Percentiles rank a stretch among this genome's conserved stretches.
phyloP scores from a whole-genome alignment of 2,113 vertebrate genomes.

The Semicossyphus pulcher region DNA sequence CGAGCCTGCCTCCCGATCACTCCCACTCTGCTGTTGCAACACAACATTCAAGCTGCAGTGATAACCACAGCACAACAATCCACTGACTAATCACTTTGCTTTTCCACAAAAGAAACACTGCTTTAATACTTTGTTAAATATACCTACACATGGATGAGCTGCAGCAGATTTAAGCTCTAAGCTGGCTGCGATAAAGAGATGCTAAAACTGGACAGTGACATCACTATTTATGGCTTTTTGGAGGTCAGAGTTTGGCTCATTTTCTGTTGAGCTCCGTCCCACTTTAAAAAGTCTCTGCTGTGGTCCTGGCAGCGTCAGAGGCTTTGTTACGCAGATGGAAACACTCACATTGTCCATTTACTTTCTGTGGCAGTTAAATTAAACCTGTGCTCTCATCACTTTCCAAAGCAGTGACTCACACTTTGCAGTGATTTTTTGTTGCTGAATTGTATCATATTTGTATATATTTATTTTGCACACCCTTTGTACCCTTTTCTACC shows the following conservation, averaged over 20 bases:
- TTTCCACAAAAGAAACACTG: neutral
- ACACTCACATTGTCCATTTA: constrained; percentile 33
- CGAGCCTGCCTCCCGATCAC: constrained; percentile 44
- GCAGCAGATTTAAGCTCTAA: constrained; percentile 11
- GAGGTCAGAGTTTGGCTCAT: constrained; percentile 32
- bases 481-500: too few relatives aligned
- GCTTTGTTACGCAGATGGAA: constrained; percentile 69
- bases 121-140: constrained; percentile 26
- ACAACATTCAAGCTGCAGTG: constrained; percentile 2
- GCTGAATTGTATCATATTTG: constrained; percentile 1
- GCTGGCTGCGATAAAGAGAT: neutral
- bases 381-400: neutral
- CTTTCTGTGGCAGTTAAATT: constrained; percentile 31
- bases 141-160: neutral
- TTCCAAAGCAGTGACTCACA: constrained; percentile 33
- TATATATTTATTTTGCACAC: constrained; percentile 4
- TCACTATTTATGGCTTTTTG: constrained; percentile 17
- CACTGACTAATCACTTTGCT: neutral
- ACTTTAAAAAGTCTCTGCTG: constrained; percentile 8
- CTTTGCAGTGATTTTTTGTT: constrained; percentile 12
- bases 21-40: constrained; percentile 54
- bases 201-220: constrained; percentile 19
- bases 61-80: constrained; percentile 50
- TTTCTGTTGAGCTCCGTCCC: constrained; percentile 27
- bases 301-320: constrained; percentile 43